Base-by-base conservation (phyloP, 2,113 vertebrate genomes). In the Forbesichthys papilliferus region DNA sequence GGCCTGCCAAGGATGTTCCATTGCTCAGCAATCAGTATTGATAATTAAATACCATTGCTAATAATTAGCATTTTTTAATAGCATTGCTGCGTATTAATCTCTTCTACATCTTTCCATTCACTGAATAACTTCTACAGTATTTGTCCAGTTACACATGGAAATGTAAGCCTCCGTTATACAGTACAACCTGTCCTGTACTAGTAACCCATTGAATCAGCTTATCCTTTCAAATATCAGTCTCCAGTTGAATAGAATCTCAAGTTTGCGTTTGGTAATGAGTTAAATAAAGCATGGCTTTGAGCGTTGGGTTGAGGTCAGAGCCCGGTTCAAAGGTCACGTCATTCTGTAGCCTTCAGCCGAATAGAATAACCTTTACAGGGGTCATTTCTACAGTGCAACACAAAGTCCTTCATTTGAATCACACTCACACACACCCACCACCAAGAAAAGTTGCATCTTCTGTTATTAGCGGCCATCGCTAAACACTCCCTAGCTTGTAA, bases 381-480 rank as follows among this genome's bases (percentile, higher is more conserved):
- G 27, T 27, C 1, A 27, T 27, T 27, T 66, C 70, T 56, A 46
- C 61, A 69, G 57, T 78, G 20, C 77, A 78, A 77, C 72, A 51
- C 9, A 14, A 56, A 10, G 36, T 57, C 69, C 56, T 68, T 56
- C 63, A 69, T 67, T 60, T 80, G 66, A 61, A 71, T 48, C 75
- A 48, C 42, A 51, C 42, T 48, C 75, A 48, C 42, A 51, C 42
- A n/a, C 68, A 67, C 63, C 64, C 59, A 73, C 60, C 68, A 18
- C 20, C 60, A 59, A 77, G 75, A 69, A 74, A 69, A 11, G 57
- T 74, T 75, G 66, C 67, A 64, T 77, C 57, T 61, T 58, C 48
- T 59, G 49, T 65, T 66, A 48, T 20, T 59, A 75, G 82, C 66
- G 3, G n/a, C 86, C 75, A 84, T 78, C 82, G 82, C 69, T 84